Evolutionary conservation across 2,888 invertebrate genomes (phyloP), one percentile per base, ranked within the genome.

Genomic region (Pyralis farinalis): DNA sequence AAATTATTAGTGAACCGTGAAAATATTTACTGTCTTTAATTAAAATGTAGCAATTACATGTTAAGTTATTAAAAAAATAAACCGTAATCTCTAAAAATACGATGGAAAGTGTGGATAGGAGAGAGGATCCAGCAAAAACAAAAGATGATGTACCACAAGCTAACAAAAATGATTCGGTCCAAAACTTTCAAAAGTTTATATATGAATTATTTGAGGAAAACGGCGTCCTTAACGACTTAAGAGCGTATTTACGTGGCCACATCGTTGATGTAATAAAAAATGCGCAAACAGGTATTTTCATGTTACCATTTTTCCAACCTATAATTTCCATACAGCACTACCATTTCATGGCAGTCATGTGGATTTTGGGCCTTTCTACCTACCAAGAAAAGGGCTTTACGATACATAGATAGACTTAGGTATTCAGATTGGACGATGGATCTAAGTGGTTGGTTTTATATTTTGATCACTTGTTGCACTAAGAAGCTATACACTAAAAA

Each of bases 121-220:
- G 16, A 3, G 16, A 16, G 4, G 3, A 3, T 16, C 16, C 16
- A 16, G 4, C 16, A 7, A 27, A 32, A 16, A 16, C 41, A 12
- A 22, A 32, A 22, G 46, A 51, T 40, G 63, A 4, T 4, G 4
- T 16, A 3, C 16, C 16, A 16, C 16, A 61, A 47, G 50, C 48
- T 25, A 49, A 60, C 39, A 53, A 51, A 32, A 46, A 53, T 1
- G 69, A 71, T 39, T 75, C 83, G 1, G 53, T 82, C 2, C 84
- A 91, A 56, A 90, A 91, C 60, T 92, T 92, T 71, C 91, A 91
- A 71, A 83, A 79, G 54, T 86, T 84, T 63, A 77, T 92, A 34
- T 90, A 81, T 41, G 79, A 86, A 44, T 88, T 92, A 74, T 91
- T 92, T 62, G 90, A 92, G 63, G 90, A 91, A 63, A 91, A 90